Evolutionary conservation across 2,113 vertebrate species (phyloP).

Genomic region (Hipposideros armiger): DNA sequence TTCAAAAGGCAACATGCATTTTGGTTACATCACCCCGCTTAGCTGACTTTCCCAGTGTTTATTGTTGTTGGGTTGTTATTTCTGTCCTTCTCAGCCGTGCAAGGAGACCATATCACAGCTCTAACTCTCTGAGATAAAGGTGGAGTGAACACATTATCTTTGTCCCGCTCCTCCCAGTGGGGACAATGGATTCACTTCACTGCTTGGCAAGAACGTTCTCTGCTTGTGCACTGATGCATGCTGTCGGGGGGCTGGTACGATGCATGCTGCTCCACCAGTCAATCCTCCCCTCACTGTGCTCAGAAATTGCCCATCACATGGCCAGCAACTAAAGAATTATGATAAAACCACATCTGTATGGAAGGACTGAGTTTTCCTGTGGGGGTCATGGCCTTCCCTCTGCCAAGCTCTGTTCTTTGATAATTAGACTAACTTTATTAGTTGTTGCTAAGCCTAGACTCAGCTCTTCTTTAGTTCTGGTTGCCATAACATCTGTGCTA

Average conservation of each 20-base stretch:
- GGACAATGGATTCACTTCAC: neutral
- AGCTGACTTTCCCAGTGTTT: neutral
- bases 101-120: neutral
- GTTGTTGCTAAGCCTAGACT: neutral
- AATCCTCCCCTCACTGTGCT: neutral
- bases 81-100: neutral
- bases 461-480: neutral
- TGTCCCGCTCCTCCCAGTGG: neutral
- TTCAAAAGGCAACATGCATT: neutral
- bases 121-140: conserved; percentile 60
- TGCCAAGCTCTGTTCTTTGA: neutral
- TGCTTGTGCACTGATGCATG: neutral
- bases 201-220: neutral
- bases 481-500: neutral
- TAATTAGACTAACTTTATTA: no score
- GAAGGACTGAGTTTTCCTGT: neutral
- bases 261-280: fast-evolving
- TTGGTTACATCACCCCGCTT: fast-evolving
- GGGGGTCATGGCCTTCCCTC: neutral
- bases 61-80: conserved; percentile 20
- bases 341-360: neutral
- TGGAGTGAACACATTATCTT: conserved; percentile 34
- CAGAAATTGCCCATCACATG: neutral
- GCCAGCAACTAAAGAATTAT: neutral
- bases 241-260: no score